phyloP scores from a whole-genome alignment of 2,113 vertebrate genomes.

The Phrynosoma blainvillii region DNA sequence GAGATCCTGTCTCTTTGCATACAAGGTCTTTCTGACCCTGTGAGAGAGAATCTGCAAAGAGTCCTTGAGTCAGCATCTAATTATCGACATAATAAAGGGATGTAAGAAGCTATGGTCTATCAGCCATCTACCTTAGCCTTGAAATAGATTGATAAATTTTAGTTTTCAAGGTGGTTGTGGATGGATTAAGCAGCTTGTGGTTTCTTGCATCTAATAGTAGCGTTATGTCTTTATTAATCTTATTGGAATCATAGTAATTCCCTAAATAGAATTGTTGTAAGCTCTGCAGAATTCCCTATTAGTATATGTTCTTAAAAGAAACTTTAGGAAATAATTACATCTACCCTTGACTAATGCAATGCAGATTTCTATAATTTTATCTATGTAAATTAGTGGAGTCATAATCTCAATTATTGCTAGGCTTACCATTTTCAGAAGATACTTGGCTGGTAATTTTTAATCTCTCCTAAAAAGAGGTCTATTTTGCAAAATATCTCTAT shows the following conservation, averaged over 20 bases:
- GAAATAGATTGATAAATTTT: constrained; percentile 7
- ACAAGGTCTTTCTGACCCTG: not conserved
- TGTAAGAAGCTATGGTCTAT: constrained; percentile 1
- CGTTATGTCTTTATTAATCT: not conserved
- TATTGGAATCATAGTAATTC: not conserved
- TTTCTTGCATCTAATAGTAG: not conserved
- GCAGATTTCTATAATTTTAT: not conserved
- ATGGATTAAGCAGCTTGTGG: not conserved
- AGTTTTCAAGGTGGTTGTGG: not conserved
- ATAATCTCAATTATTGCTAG: too few species aligned
- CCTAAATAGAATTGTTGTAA: not conserved
- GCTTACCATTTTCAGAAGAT: too few species aligned
- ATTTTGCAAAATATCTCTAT: not conserved
- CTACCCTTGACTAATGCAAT: constrained; percentile 1
- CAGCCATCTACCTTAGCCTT: not conserved
- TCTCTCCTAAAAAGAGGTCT: not conserved
- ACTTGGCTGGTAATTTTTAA: too few species aligned
- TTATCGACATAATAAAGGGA: not conserved
- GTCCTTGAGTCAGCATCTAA: not conserved
- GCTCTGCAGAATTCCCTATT: not conserved
- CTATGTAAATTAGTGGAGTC: not conserved
- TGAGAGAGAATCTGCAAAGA: not conserved
- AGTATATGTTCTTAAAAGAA: not conserved
- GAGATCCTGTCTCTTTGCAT: not conserved
- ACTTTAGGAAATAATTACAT: not conserved